phyloP scores from a whole-genome alignment of 2,888 invertebrate genomes.

The Synanthedon andrenaeformis region DNA sequence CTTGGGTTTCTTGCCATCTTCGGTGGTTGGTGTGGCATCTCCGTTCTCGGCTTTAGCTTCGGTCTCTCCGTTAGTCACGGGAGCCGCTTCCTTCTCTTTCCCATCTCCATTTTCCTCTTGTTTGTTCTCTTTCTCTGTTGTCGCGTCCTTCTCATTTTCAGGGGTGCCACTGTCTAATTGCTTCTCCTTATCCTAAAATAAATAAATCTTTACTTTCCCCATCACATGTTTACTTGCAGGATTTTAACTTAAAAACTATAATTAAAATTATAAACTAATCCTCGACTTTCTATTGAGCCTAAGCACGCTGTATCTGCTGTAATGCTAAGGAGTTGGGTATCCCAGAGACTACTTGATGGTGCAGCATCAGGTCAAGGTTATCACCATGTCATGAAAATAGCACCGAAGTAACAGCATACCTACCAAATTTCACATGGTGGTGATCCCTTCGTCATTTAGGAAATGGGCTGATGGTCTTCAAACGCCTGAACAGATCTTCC shows the following conservation, averaged over 20 bases:
- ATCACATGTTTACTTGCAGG: background rate
- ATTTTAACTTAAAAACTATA: background rate
- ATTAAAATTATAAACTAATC: no score
- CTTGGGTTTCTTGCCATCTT: conserved; percentile 73
- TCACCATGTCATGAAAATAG: background rate
- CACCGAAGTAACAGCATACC: background rate
- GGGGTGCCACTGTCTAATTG: conserved; percentile 66
- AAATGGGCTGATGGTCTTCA: no score
- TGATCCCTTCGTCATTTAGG: no score
- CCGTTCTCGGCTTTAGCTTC: conserved; percentile 54
- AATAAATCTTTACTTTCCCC: conserved; percentile 1
- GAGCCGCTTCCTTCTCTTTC: conserved; percentile 30
- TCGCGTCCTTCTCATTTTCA: conserved; percentile 77
- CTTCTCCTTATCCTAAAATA: conserved; percentile 71
- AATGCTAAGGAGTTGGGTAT: no score
- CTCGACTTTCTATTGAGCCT: no score
- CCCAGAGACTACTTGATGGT: no score
- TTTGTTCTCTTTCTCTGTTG: conserved; percentile 73
- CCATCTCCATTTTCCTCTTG: conserved; percentile 29
- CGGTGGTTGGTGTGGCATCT: conserved; percentile 41
- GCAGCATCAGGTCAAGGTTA: background rate
- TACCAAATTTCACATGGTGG: no score
- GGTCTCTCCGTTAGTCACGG: conserved; percentile 51
- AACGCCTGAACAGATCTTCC: no score
- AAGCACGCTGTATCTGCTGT: no score